phyloP scores from a whole-genome alignment of 2,113 vertebrate genomes.

The Datnioides undecimradiatus region DNA sequence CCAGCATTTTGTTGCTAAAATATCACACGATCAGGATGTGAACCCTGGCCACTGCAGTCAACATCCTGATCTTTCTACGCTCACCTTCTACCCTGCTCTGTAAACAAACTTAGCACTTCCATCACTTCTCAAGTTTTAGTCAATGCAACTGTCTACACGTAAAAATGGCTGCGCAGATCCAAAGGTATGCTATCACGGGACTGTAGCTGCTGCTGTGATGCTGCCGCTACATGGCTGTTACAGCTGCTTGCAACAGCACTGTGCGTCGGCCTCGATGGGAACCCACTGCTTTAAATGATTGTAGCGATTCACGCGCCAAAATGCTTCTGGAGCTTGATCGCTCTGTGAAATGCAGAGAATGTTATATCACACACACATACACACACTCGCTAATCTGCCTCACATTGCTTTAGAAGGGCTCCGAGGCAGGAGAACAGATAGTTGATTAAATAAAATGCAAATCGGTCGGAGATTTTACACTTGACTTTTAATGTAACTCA shows the following conservation, averaged over 20 bases:
- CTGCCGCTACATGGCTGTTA: background rate
- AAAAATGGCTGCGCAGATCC: background rate
- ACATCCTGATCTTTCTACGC: background rate
- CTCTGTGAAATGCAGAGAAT: background rate
- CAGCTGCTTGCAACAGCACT: background rate
- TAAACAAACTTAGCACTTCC: background rate
- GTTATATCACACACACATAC: background rate
- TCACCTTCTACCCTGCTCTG: background rate
- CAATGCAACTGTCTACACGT: background rate
- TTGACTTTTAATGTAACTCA: constrained; percentile 80
- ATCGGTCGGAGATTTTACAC: constrained; percentile 71
- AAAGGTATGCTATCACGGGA: background rate
- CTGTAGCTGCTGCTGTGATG: background rate
- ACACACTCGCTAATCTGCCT: background rate
- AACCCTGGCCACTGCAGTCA: too few relatives aligned
- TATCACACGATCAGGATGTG: too few relatives aligned
- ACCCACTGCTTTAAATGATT: background rate
- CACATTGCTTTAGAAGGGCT: background rate
- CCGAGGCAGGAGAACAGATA: constrained; percentile 18
- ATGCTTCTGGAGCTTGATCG: background rate
- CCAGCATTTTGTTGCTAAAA: too few relatives aligned
- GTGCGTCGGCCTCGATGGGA: background rate
- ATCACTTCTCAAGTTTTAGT: background rate
- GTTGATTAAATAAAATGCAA: constrained; percentile 79
- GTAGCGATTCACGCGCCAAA: background rate